Base-by-base conservation (phyloP, 2,888 invertebrate genomes). In the Pandemis corylana region DNA sequence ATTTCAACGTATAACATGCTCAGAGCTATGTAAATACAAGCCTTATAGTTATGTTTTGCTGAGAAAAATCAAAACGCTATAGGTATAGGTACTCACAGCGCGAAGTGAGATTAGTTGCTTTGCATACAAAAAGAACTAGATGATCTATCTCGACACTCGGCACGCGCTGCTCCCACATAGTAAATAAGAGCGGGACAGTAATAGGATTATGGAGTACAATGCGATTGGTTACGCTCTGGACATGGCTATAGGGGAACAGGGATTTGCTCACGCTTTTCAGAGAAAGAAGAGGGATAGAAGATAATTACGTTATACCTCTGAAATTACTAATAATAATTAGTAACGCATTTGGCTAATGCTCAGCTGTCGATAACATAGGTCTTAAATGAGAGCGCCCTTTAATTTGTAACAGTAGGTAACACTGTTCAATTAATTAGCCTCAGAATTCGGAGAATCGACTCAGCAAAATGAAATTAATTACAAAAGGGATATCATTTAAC, bases 141-240 rank as follows among this genome's bases (percentile, higher is more conserved):
- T 28, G 12, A 59, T 28, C 28, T 28, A 15, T 56, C 53, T 56
- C 59, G 59, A 51, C 59, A 59, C 53, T 20, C 59, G 59, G n/a
- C 59, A 59, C 59, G 41, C 7, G 62, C 69, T 69, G 62, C 69
- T 69, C 59, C 42, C 69, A 15, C 68, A 44, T 56, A 61, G 65
- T 20, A 13, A 65, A 68, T 10, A 63, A 72, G 69, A 69, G 69
- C 59, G 42, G 69, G 74, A 74, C 51, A 36, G 74, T 71, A 63
- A 78, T 78, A 83, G 80, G 87, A 84, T 87, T 87, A 87, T 81
- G 80, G 85, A 84, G 81, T 79, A 88, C 85, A 90, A 89, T 87
- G 87, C 88, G 91, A 92, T 92, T 91, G 89, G 89, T 90, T 88
- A 28, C 28, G 53, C 87, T 84, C 80, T 75, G 87, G 87, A 81